Conservation (phyloP, 2,797 vertebrate species). For the Acanthurus leucopareius region DNA sequence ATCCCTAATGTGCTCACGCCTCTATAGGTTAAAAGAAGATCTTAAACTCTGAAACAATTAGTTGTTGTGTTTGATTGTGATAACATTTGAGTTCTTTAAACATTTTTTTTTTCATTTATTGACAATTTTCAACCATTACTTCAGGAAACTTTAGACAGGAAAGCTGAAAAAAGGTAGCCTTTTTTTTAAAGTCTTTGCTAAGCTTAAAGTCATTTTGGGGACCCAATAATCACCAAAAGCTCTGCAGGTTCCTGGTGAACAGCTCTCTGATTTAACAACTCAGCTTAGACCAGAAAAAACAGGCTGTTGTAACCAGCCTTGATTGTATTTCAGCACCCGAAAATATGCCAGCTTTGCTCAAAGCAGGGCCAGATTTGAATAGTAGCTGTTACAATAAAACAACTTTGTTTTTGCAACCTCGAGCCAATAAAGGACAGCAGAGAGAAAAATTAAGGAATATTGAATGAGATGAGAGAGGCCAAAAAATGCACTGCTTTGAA, state of each 20-base stretch:
- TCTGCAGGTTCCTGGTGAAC: not conserved
- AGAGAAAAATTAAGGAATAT: slow-evolving; percentile 2
- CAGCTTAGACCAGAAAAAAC: not conserved
- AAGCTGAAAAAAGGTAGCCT: too few species aligned
- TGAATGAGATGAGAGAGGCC: not conserved
- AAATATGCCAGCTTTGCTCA: slow-evolving; percentile 6
- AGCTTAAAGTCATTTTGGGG: too few species aligned
- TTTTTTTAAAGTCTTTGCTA: not conserved
- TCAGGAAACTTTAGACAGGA: too few species aligned
- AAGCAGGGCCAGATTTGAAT: slow-evolving; percentile 14
- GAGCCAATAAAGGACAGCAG: slow-evolving; percentile 3
- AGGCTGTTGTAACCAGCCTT: not conserved
- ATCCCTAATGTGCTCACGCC: not conserved
- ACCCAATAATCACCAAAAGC: not conserved
- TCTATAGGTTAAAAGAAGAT: not conserved
- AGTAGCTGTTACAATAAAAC: not conserved
- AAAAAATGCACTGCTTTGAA: not conserved
- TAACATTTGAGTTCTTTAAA: not conserved
- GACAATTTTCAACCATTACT: not conserved
- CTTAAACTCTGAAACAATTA: not conserved
- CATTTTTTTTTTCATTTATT: not conserved
- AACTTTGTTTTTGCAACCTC: slow-evolving; percentile 15
- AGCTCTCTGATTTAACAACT: not conserved
- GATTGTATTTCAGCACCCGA: not conserved
- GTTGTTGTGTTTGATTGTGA: not conserved